Evolutionary conservation across 2,888 invertebrate species (phyloP).

Genomic region (Drosophila paucipuncta): DNA sequence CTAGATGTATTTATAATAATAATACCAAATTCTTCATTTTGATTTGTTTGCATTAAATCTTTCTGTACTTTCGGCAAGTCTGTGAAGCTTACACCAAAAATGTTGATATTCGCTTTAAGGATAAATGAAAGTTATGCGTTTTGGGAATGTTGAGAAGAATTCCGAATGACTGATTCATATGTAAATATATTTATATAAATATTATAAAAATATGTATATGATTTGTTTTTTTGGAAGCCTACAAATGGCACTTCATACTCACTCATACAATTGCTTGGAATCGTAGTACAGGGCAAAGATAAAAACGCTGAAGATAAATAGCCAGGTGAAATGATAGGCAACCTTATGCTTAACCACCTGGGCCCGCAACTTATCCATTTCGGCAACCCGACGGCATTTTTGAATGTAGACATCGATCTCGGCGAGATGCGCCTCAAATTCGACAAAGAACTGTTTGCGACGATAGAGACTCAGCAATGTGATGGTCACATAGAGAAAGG

Average conservation of each 20-base stretch:
- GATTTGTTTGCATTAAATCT: background rate
- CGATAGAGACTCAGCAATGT: constrained; percentile 74
- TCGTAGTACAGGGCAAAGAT: constrained; percentile 71
- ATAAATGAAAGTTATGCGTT: background rate
- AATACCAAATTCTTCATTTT: background rate
- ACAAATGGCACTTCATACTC: constrained; percentile 31
- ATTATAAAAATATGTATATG: background rate
- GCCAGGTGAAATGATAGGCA: constrained; percentile 72
- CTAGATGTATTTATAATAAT: background rate
- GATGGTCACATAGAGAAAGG: constrained; percentile 77
- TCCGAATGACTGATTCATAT: background rate
- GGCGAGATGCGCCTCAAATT: constrained; percentile 71
- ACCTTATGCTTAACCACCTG: constrained; percentile 61
- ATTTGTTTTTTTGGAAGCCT: no score
- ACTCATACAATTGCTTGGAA: constrained; percentile 64
- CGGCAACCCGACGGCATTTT: constrained; percentile 72
- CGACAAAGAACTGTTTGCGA: constrained; percentile 80
- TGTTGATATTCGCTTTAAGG: background rate
- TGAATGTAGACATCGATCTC: constrained; percentile 78
- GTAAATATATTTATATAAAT: background rate
- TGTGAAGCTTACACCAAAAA: background rate
- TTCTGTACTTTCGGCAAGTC: background rate
- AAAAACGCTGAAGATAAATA: constrained; percentile 69
- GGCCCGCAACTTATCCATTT: constrained; percentile 54
- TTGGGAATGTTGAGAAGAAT: background rate